Conservation (phyloP, 1,140 invertebrate genomes). For the Camponotus pennsylvanicus region DNA sequence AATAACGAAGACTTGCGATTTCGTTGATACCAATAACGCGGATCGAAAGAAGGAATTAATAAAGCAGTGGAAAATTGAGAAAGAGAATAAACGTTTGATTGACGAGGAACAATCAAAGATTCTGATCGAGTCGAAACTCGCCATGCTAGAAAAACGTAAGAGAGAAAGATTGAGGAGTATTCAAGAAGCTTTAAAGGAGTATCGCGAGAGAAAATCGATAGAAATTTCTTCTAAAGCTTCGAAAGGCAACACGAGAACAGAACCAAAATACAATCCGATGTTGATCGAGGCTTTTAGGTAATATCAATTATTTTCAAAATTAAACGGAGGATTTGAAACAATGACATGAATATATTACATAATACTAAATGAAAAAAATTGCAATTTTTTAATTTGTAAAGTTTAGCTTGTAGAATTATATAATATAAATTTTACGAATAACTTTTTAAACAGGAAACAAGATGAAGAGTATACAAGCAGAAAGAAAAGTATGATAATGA, state of each 20-base stretch:
- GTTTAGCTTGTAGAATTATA: neutral
- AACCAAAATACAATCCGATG: conserved; percentile 31
- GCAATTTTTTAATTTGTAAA: neutral
- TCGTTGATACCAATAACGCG: neutral
- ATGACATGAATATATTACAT: neutral
- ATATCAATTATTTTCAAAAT: neutral
- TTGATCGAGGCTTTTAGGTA: conserved; percentile 80
- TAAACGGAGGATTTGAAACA: neutral
- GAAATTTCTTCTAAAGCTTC: conserved; percentile 52
- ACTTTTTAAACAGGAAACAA: conserved; percentile 71
- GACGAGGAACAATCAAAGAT: conserved; percentile 75
- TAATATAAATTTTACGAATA: neutral
- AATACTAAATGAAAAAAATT: neutral
- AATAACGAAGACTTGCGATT: neutral
- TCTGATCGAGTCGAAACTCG: conserved; percentile 61
- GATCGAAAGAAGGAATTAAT: conserved; percentile 78
- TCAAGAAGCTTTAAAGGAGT: conserved; percentile 74
- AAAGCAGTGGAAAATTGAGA: conserved; percentile 79
- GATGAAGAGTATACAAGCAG: conserved; percentile 80
- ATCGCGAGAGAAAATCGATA: conserved; percentile 74
- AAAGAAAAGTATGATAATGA: conserved; percentile 65
- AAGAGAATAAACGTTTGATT: conserved; percentile 71
- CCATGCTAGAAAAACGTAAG: conserved; percentile 67
- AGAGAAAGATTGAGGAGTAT: conserved; percentile 63
- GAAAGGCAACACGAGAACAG: conserved; percentile 50